Base-by-base conservation (phyloP, 2,888 invertebrate genomes). In the Sarcophaga variegata region DNA sequence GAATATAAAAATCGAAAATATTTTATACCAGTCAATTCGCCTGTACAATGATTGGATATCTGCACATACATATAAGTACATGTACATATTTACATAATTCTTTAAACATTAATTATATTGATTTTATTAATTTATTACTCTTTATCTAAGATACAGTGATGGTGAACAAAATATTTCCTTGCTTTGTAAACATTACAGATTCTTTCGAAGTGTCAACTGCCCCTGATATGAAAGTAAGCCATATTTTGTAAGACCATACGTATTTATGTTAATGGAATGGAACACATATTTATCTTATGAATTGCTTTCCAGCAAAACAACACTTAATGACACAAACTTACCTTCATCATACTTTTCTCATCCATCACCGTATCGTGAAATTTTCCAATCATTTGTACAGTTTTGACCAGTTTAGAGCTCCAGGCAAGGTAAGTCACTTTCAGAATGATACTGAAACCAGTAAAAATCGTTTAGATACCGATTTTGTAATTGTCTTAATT, bases 311-410 rank as follows among this genome's bases (percentile, higher is more conserved):
- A 64, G 49, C 62, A 74, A 60, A 69, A 79, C 25, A 37, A 78
- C 74, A 85, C 71, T 72, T 64, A 64, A 54, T 66, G 77, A 14
- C 64, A 64, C 37, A 76, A 71, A 85, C 84, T 85, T 85, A 85
- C 84, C 84, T 85, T 85, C 80, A 85, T 85, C 80, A 85, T 85
- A 77, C 71, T 81, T 60, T 81, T 81, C 76, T 85, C 80, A 81
- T 85, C 80, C 80, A 85, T 85, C 84, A 85, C 80, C 76, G 80
- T 85, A 85, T 85, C 84, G 76, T 85, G 76, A 66, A 85, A 81
- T 85, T 81, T 85, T 85, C 84, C 84, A 76, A 85, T 85, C 84
- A 85, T 85, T 85, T 85, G 80, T 81, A 85, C 84, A 76, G 71
- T 85, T 81, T 76, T 85, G 71, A 77, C 80, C 71, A 81, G 71